Evolutionary conservation across 2,113 vertebrate species (phyloP).

Genomic region (Melanerpes aurifrons): DNA sequence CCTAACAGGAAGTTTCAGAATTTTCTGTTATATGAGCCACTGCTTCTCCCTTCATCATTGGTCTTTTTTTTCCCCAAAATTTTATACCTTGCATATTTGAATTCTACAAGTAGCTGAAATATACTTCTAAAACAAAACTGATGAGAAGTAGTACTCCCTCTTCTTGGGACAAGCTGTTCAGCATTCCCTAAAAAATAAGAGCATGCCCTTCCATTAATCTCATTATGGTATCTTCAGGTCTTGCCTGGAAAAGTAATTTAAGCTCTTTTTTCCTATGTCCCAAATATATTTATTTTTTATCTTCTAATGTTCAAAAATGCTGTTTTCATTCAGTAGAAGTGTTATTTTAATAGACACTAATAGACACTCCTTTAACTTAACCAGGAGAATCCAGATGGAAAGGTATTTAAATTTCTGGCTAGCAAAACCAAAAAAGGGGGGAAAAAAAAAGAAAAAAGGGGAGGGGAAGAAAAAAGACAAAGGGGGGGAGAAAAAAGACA

Average conservation of each 20-base stretch:
- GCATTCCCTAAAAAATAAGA: background rate
- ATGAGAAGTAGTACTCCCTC: background rate
- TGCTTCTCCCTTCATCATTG: background rate
- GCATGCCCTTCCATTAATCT: background rate
- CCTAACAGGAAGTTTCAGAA: background rate
- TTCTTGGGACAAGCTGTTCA: background rate
- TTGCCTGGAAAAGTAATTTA: background rate
- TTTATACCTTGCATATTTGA: background rate
- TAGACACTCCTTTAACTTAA: background rate
- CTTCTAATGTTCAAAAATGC: background rate
- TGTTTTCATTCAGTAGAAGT: background rate
- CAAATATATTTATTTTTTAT: background rate
- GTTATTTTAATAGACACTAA: background rate
- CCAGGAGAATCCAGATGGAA: background rate
- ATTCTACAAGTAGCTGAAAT: background rate
- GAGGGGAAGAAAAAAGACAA: too few relatives aligned
- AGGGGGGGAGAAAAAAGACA: too few relatives aligned
- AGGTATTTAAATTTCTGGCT: background rate
- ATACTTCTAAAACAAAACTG: background rate
- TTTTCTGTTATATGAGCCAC: background rate
- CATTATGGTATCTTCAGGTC: background rate
- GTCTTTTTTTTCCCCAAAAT: background rate
- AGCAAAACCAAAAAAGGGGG: background rate
- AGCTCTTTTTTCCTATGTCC: background rate
- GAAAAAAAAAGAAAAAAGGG: background rate